Evolutionary conservation across 2,888 invertebrate genomes (phyloP).

Genomic region (Lithophane ornitopus): DNA sequence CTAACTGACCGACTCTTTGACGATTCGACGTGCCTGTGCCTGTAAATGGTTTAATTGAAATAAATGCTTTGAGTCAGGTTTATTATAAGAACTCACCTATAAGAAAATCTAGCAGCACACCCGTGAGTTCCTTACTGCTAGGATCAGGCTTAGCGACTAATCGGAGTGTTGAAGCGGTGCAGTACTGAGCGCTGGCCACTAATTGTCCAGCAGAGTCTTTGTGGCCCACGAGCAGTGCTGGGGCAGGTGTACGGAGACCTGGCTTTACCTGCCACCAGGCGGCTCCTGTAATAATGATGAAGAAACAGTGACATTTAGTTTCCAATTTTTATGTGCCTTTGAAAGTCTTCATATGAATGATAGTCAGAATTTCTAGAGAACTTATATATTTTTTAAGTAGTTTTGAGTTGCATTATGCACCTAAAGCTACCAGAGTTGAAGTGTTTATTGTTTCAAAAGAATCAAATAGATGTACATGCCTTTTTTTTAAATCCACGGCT

Average conservation of each 20-base stretch:
- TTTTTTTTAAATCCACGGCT: too few relatives aligned
- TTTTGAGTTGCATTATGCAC: too few relatives aligned
- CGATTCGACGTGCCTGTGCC: too few relatives aligned
- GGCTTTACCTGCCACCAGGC: conserved; percentile 83
- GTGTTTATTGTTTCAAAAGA: not conserved
- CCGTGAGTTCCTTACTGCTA: conserved; percentile 75
- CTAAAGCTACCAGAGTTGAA: too few relatives aligned
- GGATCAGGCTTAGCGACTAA: conserved; percentile 77
- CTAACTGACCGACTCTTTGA: too few relatives aligned
- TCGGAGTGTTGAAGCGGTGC: conserved; percentile 77
- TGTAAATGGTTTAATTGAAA: too few relatives aligned
- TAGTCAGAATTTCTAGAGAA: too few relatives aligned
- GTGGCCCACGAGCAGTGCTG: conserved; percentile 80
- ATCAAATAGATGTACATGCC: not conserved
- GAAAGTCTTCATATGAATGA: not conserved
- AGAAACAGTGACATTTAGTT: not conserved
- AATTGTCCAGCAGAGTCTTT: conserved; percentile 79
- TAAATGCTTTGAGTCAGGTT: too few relatives aligned
- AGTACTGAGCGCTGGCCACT: conserved; percentile 83
- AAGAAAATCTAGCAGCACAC: conserved; percentile 79
- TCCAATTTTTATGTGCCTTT: not conserved
- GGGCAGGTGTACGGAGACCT: conserved; percentile 71
- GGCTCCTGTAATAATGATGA: conserved; percentile 74
- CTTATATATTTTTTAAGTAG: too few relatives aligned
- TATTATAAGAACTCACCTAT: conserved; percentile 71